Evolutionary conservation across 2,113 vertebrate species (phyloP), one percentile per base, ranked within the genome.

Genomic region (Dendrocopos noguchii): DNA sequence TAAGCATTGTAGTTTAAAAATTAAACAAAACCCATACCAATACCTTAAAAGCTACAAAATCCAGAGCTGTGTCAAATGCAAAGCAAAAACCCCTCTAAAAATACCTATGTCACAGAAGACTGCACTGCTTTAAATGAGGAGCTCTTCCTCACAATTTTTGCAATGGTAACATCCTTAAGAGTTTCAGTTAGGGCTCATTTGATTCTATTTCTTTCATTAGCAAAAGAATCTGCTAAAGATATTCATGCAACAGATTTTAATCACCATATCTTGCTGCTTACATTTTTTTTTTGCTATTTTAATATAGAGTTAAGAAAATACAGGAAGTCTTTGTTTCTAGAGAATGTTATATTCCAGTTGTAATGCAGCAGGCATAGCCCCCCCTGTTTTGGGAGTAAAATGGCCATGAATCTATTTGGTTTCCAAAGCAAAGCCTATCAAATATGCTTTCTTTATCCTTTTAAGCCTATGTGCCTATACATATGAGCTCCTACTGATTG

Each of bases 151-250:
- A 42, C 36, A 79, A 4, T 21, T 59, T 89, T 74, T 89, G 34
- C 16, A 74, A 77, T 22, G 22, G 10, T 56, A 66, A 55, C 90
- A 67, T 72, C 90, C 56, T 39, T 61, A 74, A 56, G 15, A 11
- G 10, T 74, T 94, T 87, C 80, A 83, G 72, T 78, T 80, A 88
- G 67, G 60, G 52, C 80, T 94, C 7, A 78, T 91, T 91, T 80
- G 10, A 44, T 71, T 81, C 36, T 72, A n/a, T 84, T 88, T 90
- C 70, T 91, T 78, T 65, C 75, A 90, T 81, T 83, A 84, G 8
- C 44, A 1, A 1, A 80, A 86, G 19, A 5, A 21, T 78, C 76
- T 65, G 68, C 70, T 31, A 75, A 91, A 88, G 42, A 57, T 28
- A 75, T 21, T 21, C 52, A 33, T 57, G 27, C 10, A 80, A 55